phyloP scores from a whole-genome alignment of 2,797 vertebrate genomes.

The Halcyon smyrnensis region DNA sequence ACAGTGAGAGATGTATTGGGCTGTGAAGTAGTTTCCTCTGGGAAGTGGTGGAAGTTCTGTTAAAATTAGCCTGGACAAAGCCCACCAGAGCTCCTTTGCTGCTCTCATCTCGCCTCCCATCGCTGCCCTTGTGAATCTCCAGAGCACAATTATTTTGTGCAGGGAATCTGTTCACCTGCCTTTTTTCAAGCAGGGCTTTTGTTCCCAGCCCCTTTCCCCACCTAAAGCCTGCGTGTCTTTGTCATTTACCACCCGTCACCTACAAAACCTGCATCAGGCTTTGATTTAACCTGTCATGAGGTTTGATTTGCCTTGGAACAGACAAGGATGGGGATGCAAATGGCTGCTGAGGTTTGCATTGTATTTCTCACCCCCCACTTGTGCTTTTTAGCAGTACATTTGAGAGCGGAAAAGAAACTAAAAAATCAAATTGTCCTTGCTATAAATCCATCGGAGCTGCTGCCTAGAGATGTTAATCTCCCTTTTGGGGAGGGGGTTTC shows the following conservation, averaged over 20 bases:
- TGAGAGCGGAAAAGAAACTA: not conserved
- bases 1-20: slow-evolving; percentile 53
- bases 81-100: not conserved
- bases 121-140: not conserved
- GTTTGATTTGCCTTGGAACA: not conserved
- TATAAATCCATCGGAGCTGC: not conserved
- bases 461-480: not conserved
- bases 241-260: not conserved
- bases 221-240: not conserved
- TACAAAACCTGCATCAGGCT: not conserved
- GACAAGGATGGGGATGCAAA: not conserved
- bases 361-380: not conserved
- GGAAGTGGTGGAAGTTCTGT: slow-evolving; percentile 69
- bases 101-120: not conserved
- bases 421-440: not conserved
- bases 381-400: not conserved
- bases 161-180: not conserved
- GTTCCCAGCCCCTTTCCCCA: not conserved
- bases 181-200: not conserved
- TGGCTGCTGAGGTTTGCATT: not conserved
- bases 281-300: not conserved
- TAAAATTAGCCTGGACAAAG: slow-evolving; percentile 52
- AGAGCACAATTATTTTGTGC: not conserved
- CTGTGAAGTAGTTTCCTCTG: slow-evolving; percentile 70
- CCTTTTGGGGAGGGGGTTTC: not conserved